Evolutionary conservation across 2,113 vertebrate species (phyloP).

Genomic region (Cichladusa arquata): DNA sequence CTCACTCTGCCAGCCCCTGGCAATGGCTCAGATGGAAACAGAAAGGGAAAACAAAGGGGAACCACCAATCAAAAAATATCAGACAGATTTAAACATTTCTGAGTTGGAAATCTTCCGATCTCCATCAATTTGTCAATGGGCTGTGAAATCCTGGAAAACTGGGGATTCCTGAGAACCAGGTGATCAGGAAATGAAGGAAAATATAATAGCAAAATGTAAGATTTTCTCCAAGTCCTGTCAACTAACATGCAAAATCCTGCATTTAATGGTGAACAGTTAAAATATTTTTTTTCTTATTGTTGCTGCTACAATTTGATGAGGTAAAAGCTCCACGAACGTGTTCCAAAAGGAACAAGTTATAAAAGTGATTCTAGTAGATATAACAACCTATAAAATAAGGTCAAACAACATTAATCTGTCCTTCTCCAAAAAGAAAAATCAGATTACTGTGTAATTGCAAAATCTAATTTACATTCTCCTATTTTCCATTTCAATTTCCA

Average conservation of each 20-base stretch:
- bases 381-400: conserved; percentile 50
- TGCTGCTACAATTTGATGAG: not conserved
- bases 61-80: not conserved
- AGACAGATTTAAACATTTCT: not conserved
- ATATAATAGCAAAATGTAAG: fast-evolving
- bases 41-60: not conserved
- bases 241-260: not conserved
- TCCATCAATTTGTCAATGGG: not conserved
- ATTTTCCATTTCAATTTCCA: conserved; percentile 57
- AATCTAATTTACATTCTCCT: conserved; percentile 59
- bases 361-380: conserved; percentile 15
- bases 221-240: not conserved
- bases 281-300: not conserved
- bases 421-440: conserved; percentile 57
- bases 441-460: conserved; percentile 48
- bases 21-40: not conserved
- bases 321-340: not conserved
- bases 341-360: conserved; percentile 14
- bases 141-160: not conserved
- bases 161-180: not conserved
- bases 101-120: not conserved
- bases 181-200: not conserved
- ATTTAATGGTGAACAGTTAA: not conserved
- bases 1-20: fast-evolving
- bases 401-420: conserved; percentile 33